phyloP scores from a whole-genome alignment of 2,888 invertebrate species.

The Oscheius sp. region DNA sequence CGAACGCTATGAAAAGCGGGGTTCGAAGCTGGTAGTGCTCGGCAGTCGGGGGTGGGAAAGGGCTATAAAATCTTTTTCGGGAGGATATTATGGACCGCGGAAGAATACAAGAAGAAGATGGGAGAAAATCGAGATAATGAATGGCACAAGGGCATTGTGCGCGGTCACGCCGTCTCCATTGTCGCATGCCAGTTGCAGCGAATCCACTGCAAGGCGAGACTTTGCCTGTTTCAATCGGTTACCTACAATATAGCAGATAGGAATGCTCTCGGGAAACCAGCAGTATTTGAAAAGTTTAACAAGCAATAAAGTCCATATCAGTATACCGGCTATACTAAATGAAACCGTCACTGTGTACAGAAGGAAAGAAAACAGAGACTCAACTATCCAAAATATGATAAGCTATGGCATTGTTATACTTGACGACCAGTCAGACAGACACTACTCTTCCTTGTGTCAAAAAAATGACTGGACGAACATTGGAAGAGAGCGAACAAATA shows the following conservation, averaged over 20 bases:
- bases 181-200: slow-evolving; percentile 38
- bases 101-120: neutral
- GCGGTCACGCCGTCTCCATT: slow-evolving; percentile 34
- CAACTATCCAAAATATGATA: slow-evolving; percentile 26
- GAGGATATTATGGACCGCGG: neutral
- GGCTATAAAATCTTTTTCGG: neutral
- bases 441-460: neutral
- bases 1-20: neutral
- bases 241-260: neutral
- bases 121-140: slow-evolving; percentile 21
- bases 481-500: slow-evolving; percentile 23
- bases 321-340: neutral
- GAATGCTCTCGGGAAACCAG: no score
- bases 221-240: slow-evolving; percentile 5
- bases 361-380: neutral
- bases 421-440: neutral
- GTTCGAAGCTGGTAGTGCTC: neutral
- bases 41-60: no score
- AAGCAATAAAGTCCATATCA: no score
- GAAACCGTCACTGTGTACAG: neutral
- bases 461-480: neutral
- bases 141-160: slow-evolving; percentile 37
- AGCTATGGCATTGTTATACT: neutral
- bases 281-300: no score
- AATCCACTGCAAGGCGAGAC: slow-evolving; percentile 32